Evolutionary conservation across 30 jellyfish, hydroid and myxozoan genomes (phyloP).

Genomic region (Aurelia coerulea): DNA sequence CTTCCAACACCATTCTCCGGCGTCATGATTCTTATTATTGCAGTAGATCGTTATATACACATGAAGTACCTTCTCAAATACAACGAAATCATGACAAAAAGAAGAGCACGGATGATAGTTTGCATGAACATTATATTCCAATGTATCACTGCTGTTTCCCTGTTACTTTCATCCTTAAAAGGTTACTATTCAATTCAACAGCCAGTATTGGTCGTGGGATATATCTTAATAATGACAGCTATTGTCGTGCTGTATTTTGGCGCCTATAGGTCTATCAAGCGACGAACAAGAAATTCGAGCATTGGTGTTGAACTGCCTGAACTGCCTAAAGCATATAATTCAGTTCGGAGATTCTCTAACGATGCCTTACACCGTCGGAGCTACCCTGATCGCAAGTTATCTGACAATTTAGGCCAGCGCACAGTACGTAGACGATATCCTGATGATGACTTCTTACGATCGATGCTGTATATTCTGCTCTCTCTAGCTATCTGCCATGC

Average conservation of each 20-base stretch:
- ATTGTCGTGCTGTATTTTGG: conserved; percentile 16
- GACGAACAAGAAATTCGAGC: conserved; percentile 35
- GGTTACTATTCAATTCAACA: conserved; percentile 29
- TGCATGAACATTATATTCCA: conserved; percentile 33
- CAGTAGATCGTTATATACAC: conserved; percentile 57
- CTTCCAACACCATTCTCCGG: conserved; percentile 40
- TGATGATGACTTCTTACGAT: neutral
- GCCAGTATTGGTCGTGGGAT: conserved; percentile 26
- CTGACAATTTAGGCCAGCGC: too few relatives aligned
- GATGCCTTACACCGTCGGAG: too few relatives aligned
- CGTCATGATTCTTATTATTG: conserved; percentile 38
- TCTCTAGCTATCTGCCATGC: conserved; percentile 21
- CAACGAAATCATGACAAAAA: conserved; percentile 34
- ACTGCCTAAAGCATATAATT: neutral
- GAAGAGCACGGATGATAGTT: conserved; percentile 18
- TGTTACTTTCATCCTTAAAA: conserved; percentile 22
- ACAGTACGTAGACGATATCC: neutral
- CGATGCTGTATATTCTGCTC: conserved; percentile 25
- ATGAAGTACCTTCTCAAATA: conserved; percentile 41
- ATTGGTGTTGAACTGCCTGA: conserved; percentile 39
- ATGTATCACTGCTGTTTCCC: conserved; percentile 5
- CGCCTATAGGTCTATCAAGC: conserved; percentile 24
- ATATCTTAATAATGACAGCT: conserved; percentile 10
- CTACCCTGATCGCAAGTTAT: too few relatives aligned
- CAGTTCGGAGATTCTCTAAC: neutral